Evolutionary conservation across 2,113 vertebrate genomes (phyloP), one percentile per base, ranked within the genome.

Genomic region (Conger conger): DNA sequence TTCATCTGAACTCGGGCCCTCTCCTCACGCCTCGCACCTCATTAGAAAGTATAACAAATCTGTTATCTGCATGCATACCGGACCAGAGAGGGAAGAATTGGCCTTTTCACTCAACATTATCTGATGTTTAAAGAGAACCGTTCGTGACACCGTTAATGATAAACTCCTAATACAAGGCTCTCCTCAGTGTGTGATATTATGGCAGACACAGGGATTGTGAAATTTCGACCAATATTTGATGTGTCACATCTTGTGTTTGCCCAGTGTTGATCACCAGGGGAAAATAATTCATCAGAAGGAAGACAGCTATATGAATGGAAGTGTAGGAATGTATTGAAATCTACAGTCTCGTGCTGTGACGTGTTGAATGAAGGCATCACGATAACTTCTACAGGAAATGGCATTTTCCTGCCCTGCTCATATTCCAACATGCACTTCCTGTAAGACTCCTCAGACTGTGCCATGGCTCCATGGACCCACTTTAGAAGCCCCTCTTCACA

Each of bases 41-140:
- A 82, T 82, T 82, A 73, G 81, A 40, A 82, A 82, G 57, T 82
- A 73, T 82, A 73, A 40, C 81, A 82, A 82, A 82, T 82, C 54
- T 73, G 76, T 63, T 68, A 82, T 82, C 36, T 68, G 81, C 81
- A 82, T 82, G 81, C 81, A 40, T 60, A 40, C 36, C 54, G 57
- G 36, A 73, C 36, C 23, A 15, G 76, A 37, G 60, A 73, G 27
- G 60, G 68, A 78, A 23, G 76, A 78, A 78, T 78, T 78, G 76
- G 76, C 76, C 76, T 78, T 78, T 78, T 78, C 76, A 78, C 76
- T 78, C 36, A 78, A 37, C 36, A 78, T 78, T 78, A 78, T 78
- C 36, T 38, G 76, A 38, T 18, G 76, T 78, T 78, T 78, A 78
- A 78, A 36, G 76, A 78, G 37, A 78, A 78, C 15, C 76, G 76